Evolutionary conservation across 35 echinoderm and acorn worm genomes (phyloP), one percentile per base, ranked within the genome.

Genomic region (Strongylocentrotus purpuratus): DNA sequence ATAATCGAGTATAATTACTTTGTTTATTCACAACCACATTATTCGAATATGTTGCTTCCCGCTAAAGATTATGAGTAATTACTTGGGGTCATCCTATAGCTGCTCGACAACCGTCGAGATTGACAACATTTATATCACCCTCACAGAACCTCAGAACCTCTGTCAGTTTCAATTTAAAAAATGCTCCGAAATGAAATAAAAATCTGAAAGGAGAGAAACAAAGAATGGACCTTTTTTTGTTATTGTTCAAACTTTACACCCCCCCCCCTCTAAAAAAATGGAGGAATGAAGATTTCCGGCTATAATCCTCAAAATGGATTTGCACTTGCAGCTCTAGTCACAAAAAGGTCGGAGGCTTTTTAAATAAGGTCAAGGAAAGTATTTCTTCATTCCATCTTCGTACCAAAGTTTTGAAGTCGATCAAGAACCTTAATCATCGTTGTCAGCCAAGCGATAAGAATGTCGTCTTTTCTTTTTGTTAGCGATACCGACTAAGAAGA

Each of bases 221-320:
- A 59, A 1, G 52, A 59, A 14, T 59, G 11, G 52, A n/a, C 28
- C 20, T 78, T 78, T 78, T 25, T 28, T n/a, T 7, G 28, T 28
- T 7, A 0, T 22, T n/a, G 7, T 78, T 28, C 22, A n/a, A 3
- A 22, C 65, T 8, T 7, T 2, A 4, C 20, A 8, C 60, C 60
- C 61, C 61, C 61, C 22, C 22, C 20, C 1, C 3, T 25, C 1
- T 6, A 70, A 70, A 7, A 7, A 78, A 78, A 78, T n/a, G 25
- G 20, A n/a, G 65, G 22, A 4, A 28, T 25, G 65, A 28, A n/a
- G 65, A 78, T 78, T 78, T 78, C 15, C 65, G 22, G 6, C 22
- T n/a, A n/a, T 78, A 78, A 78, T 78, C 65, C 65, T n/a, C 18
- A 78, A 78, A 78, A 78, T 78, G 65, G 65, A 78, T 78, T 78